Percentiles rank a stretch among this genome's conserved stretches.
phyloP scores from a whole-genome alignment of 2,113 vertebrate species.

The Larimichthys polyactis region DNA sequence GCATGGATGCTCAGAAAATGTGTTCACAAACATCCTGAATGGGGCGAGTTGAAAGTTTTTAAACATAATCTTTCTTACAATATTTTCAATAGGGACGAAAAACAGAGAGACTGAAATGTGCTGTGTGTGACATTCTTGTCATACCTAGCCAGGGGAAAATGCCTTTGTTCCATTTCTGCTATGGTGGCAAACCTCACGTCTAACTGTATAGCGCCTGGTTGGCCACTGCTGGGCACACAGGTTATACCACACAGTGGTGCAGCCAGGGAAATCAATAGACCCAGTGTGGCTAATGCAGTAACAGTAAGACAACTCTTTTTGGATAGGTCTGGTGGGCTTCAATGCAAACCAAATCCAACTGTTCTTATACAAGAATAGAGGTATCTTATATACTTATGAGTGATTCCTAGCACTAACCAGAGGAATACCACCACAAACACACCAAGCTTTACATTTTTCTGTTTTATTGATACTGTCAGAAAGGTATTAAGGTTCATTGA shows the following conservation, averaged over 20 bases:
- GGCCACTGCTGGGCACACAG: conserved; percentile 38
- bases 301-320: conserved; percentile 8
- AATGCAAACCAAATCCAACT: conserved; percentile 1
- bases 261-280: conserved; percentile 12
- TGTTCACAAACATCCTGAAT: background rate
- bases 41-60: background rate
- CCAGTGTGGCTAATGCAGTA: background rate
- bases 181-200: conserved; percentile 72
- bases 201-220: conserved; percentile 34
- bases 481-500: too few species aligned
- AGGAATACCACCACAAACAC: background rate
- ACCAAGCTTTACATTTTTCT: too few species aligned
- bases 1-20: background rate
- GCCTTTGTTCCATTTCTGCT: conserved; percentile 75
- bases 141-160: conserved; percentile 73
- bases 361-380: background rate
- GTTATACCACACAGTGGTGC: conserved; percentile 40
- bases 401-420: background rate
- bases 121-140: conserved; percentile 76
- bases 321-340: background rate
- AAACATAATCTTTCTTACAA: conserved; percentile 40
- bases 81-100: conserved; percentile 53
- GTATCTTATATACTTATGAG: too few species aligned
- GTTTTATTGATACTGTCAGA: too few species aligned
- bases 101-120: conserved; percentile 72